Evolutionary conservation across 2,797 vertebrate species (phyloP).

Genomic region (Sciurus vulgaris): DNA sequence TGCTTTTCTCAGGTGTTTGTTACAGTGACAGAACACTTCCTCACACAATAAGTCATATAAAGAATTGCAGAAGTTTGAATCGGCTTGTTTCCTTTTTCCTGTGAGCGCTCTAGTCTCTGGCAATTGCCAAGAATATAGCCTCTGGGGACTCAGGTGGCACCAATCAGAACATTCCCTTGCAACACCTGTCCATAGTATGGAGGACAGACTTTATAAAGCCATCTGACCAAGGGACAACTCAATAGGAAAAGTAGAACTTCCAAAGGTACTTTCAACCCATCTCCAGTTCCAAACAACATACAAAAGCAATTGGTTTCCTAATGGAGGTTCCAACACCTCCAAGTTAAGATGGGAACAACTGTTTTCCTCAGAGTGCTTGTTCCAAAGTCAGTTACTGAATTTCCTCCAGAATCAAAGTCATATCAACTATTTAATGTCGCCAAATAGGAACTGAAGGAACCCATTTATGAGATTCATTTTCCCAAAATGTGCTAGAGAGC

Average conservation of each 20-base stretch:
- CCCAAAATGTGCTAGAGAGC: background rate
- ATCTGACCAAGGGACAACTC: background rate
- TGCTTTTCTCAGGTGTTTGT: background rate
- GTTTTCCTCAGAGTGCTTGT: background rate
- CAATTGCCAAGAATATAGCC: background rate
- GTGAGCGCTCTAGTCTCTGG: background rate
- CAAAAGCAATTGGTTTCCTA: no score
- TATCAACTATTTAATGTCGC: background rate
- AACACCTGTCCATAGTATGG: background rate
- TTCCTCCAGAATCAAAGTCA: background rate
- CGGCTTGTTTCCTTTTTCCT: background rate
- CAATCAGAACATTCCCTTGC: background rate
- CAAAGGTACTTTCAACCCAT: background rate
- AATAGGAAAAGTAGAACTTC: background rate
- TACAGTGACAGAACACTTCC: background rate
- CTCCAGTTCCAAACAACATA: background rate
- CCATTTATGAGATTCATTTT: background rate
- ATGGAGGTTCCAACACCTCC: background rate
- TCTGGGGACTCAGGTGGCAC: background rate
- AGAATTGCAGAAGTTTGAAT: background rate
- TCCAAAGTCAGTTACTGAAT: background rate
- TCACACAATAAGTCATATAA: background rate
- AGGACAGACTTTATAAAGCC: background rate
- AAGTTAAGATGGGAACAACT: background rate
- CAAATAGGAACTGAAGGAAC: background rate